A percentile compares a stretch with the other conserved stretches of the same genome.
Evolutionary conservation across 2,113 vertebrate species (phyloP).

Genomic region (Triplophysa siluroides): DNA sequence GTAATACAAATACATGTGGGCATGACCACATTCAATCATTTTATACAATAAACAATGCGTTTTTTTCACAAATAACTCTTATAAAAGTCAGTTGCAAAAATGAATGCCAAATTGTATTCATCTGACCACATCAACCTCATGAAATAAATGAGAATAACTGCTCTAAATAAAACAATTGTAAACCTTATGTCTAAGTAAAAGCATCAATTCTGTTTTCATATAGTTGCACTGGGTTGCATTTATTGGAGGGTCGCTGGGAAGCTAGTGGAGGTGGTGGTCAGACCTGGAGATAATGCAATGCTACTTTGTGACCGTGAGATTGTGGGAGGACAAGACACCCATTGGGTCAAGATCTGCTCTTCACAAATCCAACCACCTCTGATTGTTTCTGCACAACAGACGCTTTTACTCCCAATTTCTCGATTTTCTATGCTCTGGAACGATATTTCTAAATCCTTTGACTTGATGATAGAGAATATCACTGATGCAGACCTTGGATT

Average conservation of each 20-base stretch:
- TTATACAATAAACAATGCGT: too few species aligned
- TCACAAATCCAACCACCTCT: conserved; percentile 12
- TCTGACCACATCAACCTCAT: background rate
- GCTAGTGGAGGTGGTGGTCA: conserved; percentile 9
- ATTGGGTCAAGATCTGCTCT: conserved; percentile 31
- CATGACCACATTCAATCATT: too few species aligned
- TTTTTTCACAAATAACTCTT: too few species aligned
- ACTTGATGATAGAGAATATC: conserved; percentile 32
- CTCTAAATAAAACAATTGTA: background rate
- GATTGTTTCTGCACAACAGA: background rate
- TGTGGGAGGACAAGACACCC: background rate
- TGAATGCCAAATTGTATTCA: too few species aligned
- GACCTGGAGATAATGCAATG: conserved; percentile 23
- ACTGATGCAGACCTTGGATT: conserved; percentile 30
- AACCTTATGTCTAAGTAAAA: background rate
- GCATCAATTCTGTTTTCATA: background rate
- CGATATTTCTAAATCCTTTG: background rate
- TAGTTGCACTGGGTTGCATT: conserved; percentile 15
- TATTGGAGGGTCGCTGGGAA: background rate
- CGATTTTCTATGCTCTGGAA: background rate
- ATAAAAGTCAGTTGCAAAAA: too few species aligned
- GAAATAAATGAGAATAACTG: background rate
- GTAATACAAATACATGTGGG: too few species aligned
- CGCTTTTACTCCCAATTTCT: background rate
- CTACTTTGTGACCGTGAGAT: background rate